Evolutionary conservation across 1,140 invertebrate genomes (phyloP), one percentile per base, ranked within the genome.

Genomic region (Nephila pilipes): DNA sequence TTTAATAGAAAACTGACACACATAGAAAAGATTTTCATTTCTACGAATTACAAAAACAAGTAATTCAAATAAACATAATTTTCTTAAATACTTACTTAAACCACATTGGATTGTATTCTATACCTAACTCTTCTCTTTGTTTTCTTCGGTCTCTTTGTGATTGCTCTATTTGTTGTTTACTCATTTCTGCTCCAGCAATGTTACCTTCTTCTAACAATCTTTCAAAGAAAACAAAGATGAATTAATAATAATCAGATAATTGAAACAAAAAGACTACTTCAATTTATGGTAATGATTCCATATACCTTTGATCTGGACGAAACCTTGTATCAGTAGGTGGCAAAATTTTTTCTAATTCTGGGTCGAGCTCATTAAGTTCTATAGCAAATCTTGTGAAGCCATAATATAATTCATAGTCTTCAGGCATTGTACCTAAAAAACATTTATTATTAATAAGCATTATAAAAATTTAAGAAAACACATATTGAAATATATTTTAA

Each of bases 301-400:
- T 46, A 93, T 93, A 96, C 96, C 96, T 95, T 94, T 96, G 96
- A 95, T 97, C 96, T 46, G 96, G 96, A 94, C 96, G 95, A 94
- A 96, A 97, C 83, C 97, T 95, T 0, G 97, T 97, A 95, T 98
- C 98, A 14, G 97, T 98, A 69, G 96, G 96, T 1, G 97, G 97
- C 93, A 98, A 95, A 85, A 96, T 94, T 36, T 97, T 96, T 4
- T 96, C 95, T 94, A 96, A 95, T 92, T 97, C 97, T 5, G 96
- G 96, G 94, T 97, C 96, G 36, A 98, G 94, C 95, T 98, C 98
- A 95, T 98, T 98, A 32, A 98, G 96, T 95, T 98, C 97, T 95
- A 98, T 97, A 6, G 98, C 97, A 96, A 98, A 98, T 89, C 97
- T 95, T 10, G 97, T 98, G 95, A 98, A 98, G 1, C 98, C 98